Evolutionary conservation across 1,140 invertebrate species (phyloP).

Genomic region (Hycleus phaleratus): DNA sequence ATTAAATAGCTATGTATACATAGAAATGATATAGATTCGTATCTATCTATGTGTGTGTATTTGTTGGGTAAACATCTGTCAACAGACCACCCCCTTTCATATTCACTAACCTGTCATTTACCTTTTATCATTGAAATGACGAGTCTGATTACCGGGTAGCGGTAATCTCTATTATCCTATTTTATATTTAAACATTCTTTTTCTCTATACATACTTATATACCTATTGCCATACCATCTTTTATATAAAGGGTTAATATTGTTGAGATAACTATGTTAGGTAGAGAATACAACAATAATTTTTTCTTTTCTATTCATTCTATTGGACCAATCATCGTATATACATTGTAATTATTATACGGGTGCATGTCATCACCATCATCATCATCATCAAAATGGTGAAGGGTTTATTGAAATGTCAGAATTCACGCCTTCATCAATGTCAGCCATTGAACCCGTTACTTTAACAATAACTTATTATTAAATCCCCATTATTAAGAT

Average conservation of each 20-base stretch:
- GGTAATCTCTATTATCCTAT: constrained; percentile 17
- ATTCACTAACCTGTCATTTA: constrained; percentile 27
- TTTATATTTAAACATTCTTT: constrained; percentile 25
- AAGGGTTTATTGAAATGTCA: constrained; percentile 9
- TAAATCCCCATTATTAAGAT: too few relatives aligned
- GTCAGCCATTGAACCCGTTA: too few relatives aligned
- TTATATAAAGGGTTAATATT: constrained; percentile 19
- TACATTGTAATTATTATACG: constrained; percentile 11
- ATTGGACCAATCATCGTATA: constrained; percentile 13
- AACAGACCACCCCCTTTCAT: constrained; percentile 26
- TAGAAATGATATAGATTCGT: background rate
- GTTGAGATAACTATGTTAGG: constrained; percentile 16
- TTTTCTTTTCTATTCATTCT: constrained; percentile 4
- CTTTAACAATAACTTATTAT: too few relatives aligned
- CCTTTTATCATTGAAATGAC: constrained; percentile 25
- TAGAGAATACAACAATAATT: background rate
- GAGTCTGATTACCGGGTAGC: constrained; percentile 22
- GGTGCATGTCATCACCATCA: constrained; percentile 2
- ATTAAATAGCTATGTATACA: background rate
- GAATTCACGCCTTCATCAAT: constrained; percentile 6
- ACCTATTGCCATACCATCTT: background rate
- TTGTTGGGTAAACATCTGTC: constrained; percentile 32
- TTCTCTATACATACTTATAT: background rate
- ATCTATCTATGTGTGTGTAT: constrained; percentile 5
- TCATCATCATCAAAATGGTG: background rate